These are phyloP conservation scores for Tenualosa thibaudeaui DNA, from an alignment of 2,797 vertebrate species.

Conservation along the genomic window DNA sequence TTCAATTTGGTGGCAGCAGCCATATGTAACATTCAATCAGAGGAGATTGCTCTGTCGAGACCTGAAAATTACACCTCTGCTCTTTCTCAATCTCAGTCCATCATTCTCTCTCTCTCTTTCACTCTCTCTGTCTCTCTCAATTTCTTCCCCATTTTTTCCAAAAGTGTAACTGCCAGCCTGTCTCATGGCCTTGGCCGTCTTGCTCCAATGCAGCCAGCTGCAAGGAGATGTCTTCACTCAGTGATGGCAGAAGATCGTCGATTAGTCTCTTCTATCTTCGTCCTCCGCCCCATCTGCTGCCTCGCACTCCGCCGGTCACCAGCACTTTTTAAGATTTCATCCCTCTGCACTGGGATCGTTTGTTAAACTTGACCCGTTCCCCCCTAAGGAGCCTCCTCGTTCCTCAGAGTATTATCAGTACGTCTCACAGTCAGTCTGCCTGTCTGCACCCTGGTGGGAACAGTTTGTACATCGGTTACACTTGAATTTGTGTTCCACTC, in stretches of 20 bases:
- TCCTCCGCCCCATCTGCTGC: neutral
- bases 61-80: neutral
- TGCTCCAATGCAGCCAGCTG: neutral
- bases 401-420: neutral
- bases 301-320: neutral
- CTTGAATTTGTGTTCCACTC: neutral
- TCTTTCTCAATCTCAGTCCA: neutral
- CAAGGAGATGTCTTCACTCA: neutral
- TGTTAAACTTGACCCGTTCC: neutral
- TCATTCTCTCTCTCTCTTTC: neutral
- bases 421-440: neutral
- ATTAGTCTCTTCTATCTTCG: neutral
- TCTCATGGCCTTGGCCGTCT: neutral
- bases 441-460: neutral
- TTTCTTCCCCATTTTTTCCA: neutral
- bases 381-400: neutral
- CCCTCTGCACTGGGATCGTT: neutral
- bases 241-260: neutral
- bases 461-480: neutral
- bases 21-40: neutral
- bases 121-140: neutral
- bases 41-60: constrained; percentile 1
- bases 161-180: neutral
- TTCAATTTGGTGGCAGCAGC: neutral
- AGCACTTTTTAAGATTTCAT: neutral